Conservation (phyloP, 2,888 invertebrate species). For the Halictus ligatus region DNA sequence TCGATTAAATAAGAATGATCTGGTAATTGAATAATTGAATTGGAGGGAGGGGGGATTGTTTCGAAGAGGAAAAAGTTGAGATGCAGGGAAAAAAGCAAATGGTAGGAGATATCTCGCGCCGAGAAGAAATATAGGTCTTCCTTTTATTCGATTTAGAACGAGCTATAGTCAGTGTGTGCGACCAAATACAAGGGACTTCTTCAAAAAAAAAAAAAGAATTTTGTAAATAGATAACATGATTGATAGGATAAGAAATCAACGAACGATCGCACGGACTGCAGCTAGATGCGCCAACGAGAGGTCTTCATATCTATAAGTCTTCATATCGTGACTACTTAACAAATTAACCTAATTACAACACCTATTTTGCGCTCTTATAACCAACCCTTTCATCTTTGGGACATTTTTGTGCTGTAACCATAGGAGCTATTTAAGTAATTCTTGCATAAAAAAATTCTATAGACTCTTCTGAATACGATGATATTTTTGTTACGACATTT, state of each 20-base stretch:
- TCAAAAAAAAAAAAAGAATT: constrained; percentile 32
- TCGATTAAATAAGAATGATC: neutral
- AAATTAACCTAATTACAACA: neutral
- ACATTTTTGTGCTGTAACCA: neutral
- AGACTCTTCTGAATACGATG: neutral
- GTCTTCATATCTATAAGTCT: constrained; percentile 36
- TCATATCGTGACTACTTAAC: constrained; percentile 29
- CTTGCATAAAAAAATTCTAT: neutral
- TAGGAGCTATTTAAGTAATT: neutral
- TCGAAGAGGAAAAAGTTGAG: neutral
- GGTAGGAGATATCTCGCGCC: constrained; percentile 21
- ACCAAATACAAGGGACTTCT: constrained; percentile 57
- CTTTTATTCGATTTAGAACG: constrained; percentile 60
- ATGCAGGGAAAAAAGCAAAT: neutral
- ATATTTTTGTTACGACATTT: neutral
- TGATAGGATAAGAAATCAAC: constrained; percentile 33
- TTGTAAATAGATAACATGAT: constrained; percentile 61
- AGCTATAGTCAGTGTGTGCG: constrained; percentile 51
- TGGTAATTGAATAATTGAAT: neutral
- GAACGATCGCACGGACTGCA: constrained; percentile 43
- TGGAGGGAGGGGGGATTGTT: neutral
- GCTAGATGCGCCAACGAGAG: constrained; percentile 22
- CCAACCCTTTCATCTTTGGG: neutral
- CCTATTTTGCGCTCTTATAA: constrained; percentile 1
- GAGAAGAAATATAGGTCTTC: constrained; percentile 65